Conservation (phyloP, 2,797 vertebrate genomes). For the Argyrosomus regius region DNA sequence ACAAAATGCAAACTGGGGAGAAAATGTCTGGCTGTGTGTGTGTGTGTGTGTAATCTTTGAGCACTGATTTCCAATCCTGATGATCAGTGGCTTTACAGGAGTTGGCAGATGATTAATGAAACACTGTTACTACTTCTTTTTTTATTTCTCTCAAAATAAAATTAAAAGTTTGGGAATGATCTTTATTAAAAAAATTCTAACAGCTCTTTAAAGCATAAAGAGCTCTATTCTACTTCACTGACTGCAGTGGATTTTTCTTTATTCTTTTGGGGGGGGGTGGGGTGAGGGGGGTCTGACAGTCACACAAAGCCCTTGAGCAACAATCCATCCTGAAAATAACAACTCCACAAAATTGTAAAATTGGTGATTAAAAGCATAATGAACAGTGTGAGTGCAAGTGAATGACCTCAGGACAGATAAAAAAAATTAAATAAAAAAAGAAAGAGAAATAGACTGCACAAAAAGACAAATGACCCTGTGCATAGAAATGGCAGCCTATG, state of each 20-base stretch:
- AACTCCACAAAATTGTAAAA: slow-evolving; percentile 35
- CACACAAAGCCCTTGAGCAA: slow-evolving; percentile 44
- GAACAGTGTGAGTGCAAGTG: slow-evolving; percentile 11
- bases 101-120: slow-evolving; percentile 50
- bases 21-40: slow-evolving; percentile 26
- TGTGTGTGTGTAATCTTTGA: slow-evolving; percentile 30
- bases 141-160: slow-evolving; percentile 29
- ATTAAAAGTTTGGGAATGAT: slow-evolving; percentile 33
- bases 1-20: slow-evolving; percentile 41
- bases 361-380: slow-evolving; percentile 55
- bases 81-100: slow-evolving; percentile 43
- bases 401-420: slow-evolving; percentile 25
- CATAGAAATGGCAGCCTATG: neutral
- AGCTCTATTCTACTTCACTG: slow-evolving; percentile 8
- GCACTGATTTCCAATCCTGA: neutral
- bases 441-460: neutral
- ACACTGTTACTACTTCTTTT: slow-evolving; percentile 27
- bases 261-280: neutral
- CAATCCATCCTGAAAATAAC: slow-evolving; percentile 49
- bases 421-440: neutral
- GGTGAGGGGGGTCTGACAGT: slow-evolving; percentile 19
- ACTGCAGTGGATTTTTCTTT: slow-evolving; percentile 6
- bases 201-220: slow-evolving; percentile 23
- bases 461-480: slow-evolving; percentile 25
- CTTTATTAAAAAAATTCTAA: slow-evolving; percentile 13